Base-by-base conservation (phyloP, 2,888 invertebrate genomes). In the Nomada lathburiana region DNA sequence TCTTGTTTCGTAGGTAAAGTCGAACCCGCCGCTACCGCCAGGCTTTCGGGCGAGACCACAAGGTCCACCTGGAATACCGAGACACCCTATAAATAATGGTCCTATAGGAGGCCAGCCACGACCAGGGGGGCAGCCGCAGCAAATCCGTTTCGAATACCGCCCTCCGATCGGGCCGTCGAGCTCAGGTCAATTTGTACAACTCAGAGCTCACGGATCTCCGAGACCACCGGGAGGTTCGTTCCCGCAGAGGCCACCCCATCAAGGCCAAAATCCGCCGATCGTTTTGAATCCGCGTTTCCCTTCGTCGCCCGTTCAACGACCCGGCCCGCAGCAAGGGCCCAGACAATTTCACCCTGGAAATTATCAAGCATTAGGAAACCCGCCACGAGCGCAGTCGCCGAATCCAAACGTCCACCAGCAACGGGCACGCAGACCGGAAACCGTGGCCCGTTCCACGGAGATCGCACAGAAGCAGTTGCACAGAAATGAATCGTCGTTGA, bases 41-140 rank as follows among this genome's bases (percentile, higher is more conserved):
- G 88, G 86, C 74, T 89, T 89, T 81, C 92, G 91, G 86, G 82
- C 84, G 59, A 82, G 91, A 84, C 88, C 91, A 55, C 92, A 89
- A 83, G 87, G 86, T 87, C 89, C 89, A 59, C 86, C 89, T 72
- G 87, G 86, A 36, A 83, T 86, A 55, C 89, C 89, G 13, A 88
- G 93, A 79, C 89, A 84, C 65, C 92, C 92, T 16, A 55, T 87
- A 77, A 90, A 91, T 84, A 92, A 92, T 88, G 90, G 89, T 78
- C 86, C 91, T 47, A n/a, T 85, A 70, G 89, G 80, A 70, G 89
- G 80, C 93, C 95, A 84, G 95, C 95, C 69, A 89, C 96, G 80
- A 91, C 83, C 88, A 53, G 95, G 95, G 95, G 96, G 93, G 95
- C 96, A 5, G 95, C 96, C 92, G 94, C 95, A 68, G 94, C 89